Evolutionary conservation across 2,888 invertebrate species (phyloP), one percentile per base, ranked within the genome.

Genomic region (Synergus gifuensis): DNA sequence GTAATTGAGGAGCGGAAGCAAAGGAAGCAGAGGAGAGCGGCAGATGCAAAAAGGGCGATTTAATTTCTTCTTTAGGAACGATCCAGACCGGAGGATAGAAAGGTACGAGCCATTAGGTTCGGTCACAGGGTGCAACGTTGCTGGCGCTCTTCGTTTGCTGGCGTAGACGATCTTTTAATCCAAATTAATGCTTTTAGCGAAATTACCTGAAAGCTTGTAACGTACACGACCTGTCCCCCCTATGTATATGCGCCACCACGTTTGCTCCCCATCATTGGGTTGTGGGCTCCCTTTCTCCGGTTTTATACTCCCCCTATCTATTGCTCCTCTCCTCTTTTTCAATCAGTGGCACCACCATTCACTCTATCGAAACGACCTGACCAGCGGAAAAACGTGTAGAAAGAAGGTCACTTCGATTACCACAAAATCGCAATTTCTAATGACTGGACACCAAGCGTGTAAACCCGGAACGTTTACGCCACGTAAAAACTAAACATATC

Each of bases 171-270:
- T 89, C 89, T 89, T 90, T 90, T 89, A 90, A 90, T 90, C 89
- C 88, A 89, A 90, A 90, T 89, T 90, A 90, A 90, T 90, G 90
- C 89, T 90, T 88, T 90, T 89, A 89, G 88, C 88, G 88, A 89
- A 90, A 90, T 90, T 90, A 89, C 87, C 86, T 86, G 87, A 89
- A 87, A 88, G 87, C 88, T 87, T 83, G 85, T 85, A 87, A 87
- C 88, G 78, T 78, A 83, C 79, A 82, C 85, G 87, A 81, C 83
- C 86, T 85, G 84, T 85, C 85, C 28, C 28, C 82, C 80, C 83
- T 79, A 76, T 80, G 42, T 67, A 67, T 67, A 67, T 67, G 44
- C 44, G 22, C 67, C 22, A 46, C 67, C 67, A 67, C 46, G 22
- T 67, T 67, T 67, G 22, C 67, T 46, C 14, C 44, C 67, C 22